These are phyloP conservation scores for Tetraneura akinire DNA, from an alignment of 1,140 invertebrate genomes.

Conservation along the genomic window DNA sequence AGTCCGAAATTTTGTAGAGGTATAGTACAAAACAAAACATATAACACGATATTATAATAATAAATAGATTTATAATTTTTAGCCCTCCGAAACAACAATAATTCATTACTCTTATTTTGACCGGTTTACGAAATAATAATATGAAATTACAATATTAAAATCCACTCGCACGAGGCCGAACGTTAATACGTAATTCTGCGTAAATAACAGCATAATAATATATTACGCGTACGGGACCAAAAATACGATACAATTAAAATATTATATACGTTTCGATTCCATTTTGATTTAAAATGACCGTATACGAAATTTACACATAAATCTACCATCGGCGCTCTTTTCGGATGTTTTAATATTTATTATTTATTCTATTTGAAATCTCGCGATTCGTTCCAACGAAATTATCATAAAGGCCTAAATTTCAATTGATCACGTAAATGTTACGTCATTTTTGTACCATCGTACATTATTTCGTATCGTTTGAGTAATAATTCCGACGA, in stretches of 20 bases:
- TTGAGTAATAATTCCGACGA: too few species aligned
- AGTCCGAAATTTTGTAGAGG: neutral
- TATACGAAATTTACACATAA: neutral
- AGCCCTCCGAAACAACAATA: neutral
- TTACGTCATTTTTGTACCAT: neutral
- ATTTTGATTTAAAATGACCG: neutral
- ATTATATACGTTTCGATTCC: too few species aligned
- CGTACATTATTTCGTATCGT: too few species aligned
- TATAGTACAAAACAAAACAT: neutral
- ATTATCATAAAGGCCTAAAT: neutral
- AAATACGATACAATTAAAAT: too few species aligned
- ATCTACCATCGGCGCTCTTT: neutral
- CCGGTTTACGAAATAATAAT: neutral
- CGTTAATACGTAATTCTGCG: neutral
- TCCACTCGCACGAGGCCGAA: neutral
- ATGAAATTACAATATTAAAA: too few species aligned
- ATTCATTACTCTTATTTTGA: neutral
- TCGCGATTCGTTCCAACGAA: too few species aligned
- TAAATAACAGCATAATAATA: neutral
- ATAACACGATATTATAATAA: too few species aligned
- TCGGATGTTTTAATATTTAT: too few species aligned
- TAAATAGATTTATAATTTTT: constrained; percentile 21
- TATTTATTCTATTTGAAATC: too few species aligned
- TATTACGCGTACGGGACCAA: neutral
- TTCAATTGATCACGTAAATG: neutral